Evolutionary conservation across 2,888 invertebrate species (phyloP), one percentile per base, ranked within the genome.

Genomic region (Sesamia inferens): DNA sequence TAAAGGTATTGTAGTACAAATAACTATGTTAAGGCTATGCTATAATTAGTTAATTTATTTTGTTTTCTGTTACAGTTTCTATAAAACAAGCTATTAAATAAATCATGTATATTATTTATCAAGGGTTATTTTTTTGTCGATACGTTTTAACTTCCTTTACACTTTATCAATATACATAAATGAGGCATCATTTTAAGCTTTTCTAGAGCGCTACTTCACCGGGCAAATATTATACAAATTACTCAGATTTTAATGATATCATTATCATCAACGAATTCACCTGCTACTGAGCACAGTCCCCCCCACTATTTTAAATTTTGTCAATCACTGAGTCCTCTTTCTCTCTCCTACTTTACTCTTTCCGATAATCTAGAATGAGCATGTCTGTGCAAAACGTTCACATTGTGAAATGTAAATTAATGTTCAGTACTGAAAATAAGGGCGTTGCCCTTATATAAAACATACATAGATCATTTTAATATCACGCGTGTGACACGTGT

Each of bases 1-100:
- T 62, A 31, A 62, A 66, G n/a, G 48, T 47, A 73, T 64, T 59
- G 67, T 69, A 44, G 13, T 39, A 66, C 48, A 62, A 74, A 77
- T 77, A 68, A 66, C 39, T 39, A 63, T 58, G 74, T 82, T 81
- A 82, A 82, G 61, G 55, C 65, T 31, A 61, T 16, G 39, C 22
- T 24, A n/a, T 42, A 63, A 64, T 44, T 47, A 62, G 54, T 64
- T 64, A 48, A 68, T 51, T 69, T 68, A n/a, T 44, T 82, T 78
- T 81, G 68, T 59, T 68, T 61, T 62, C 16, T 31, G 62, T 68
- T 77, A 64, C 16, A 54, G 19, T 13, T 68, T n/a, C 42, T 58
- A 48, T 55, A 55, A 48, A 68, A 48, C 2, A 13, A 24, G 22
- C 16, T 7, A 64, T 57, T 54, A 31, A 31, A 31, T 2, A 1